Conservation (phyloP, 1,140 invertebrate species). For the Drosophila malerkotliana region DNA sequence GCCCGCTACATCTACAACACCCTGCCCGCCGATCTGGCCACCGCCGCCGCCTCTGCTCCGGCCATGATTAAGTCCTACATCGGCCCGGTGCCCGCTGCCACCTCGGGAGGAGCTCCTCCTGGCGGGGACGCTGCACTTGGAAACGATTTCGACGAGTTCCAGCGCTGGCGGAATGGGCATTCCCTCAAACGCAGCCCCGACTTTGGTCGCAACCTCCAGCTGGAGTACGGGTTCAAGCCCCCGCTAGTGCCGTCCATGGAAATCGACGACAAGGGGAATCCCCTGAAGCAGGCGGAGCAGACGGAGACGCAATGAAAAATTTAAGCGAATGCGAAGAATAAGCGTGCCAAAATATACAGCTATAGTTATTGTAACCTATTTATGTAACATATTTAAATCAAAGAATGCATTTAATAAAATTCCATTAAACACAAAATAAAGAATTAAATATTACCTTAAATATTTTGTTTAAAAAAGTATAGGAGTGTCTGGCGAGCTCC, state of each 20-base stretch:
- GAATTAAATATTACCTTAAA: neutral
- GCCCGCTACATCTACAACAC: slow-evolving; percentile 78
- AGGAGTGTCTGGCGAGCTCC: neutral
- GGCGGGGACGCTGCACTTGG: slow-evolving; percentile 12
- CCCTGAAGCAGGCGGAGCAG: slow-evolving; percentile 82
- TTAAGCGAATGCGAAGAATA: slow-evolving; percentile 5
- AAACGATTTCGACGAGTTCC: slow-evolving; percentile 81
- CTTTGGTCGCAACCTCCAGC: slow-evolving; percentile 87
- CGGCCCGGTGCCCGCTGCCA: slow-evolving; percentile 76
- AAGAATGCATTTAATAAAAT: slow-evolving; percentile 64
- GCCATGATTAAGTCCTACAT: slow-evolving; percentile 62
- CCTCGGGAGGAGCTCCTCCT: neutral
- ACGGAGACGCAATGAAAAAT: slow-evolving; percentile 36
- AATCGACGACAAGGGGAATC: slow-evolving; percentile 89
- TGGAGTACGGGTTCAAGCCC: slow-evolving; percentile 93
- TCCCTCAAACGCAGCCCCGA: slow-evolving; percentile 84
- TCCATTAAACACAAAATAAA: slow-evolving; percentile 3
- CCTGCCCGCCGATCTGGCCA: slow-evolving; percentile 63
- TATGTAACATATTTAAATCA: slow-evolving; percentile 60
- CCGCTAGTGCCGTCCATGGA: slow-evolving; percentile 91
- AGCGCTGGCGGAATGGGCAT: slow-evolving; percentile 84
- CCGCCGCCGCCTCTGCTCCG: slow-evolving; percentile 54
- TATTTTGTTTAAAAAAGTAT: neutral
- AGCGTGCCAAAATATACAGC: slow-evolving; percentile 77
- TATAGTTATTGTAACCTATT: slow-evolving; percentile 67